phyloP scores from a whole-genome alignment of 2,113 vertebrate genomes.

The Poecilia latipinna region DNA sequence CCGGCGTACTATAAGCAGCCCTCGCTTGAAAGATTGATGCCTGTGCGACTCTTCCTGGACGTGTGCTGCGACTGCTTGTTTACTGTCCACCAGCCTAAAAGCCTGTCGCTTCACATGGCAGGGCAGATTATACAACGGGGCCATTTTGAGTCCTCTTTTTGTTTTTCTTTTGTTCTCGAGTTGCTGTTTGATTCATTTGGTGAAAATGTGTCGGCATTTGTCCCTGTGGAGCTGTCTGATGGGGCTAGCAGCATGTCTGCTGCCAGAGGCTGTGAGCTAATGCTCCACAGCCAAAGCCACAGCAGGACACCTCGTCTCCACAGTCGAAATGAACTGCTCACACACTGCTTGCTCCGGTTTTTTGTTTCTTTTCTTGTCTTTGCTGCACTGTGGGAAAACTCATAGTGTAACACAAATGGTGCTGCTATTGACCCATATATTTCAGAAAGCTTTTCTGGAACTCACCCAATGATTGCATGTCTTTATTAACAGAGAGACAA shows the following conservation, averaged over 20 bases:
- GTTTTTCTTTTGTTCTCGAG: slow-evolving; percentile 6
- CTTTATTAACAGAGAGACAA: slow-evolving; percentile 86
- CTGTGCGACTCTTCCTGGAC: slow-evolving; percentile 7
- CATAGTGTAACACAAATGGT: background rate
- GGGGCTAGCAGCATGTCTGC: slow-evolving; percentile 24
- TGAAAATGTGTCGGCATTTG: slow-evolving; percentile 26
- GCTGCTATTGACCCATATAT: background rate
- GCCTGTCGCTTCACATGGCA: background rate
- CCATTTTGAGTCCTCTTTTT: background rate
- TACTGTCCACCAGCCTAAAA: slow-evolving; percentile 4
- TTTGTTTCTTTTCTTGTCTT: background rate
- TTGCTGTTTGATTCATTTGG: slow-evolving; percentile 31
- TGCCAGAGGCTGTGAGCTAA: slow-evolving; percentile 40
- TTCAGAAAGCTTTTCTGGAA: background rate
- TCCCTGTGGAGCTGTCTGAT: slow-evolving; percentile 30
- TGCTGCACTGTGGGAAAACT: background rate
- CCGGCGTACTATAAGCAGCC: background rate
- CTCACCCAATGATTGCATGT: slow-evolving; percentile 34
- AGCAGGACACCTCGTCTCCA: slow-evolving; percentile 28
- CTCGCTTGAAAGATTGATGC: slow-evolving; percentile 12
- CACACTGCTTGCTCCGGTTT: background rate
- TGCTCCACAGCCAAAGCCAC: slow-evolving; percentile 27
- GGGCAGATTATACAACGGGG: background rate
- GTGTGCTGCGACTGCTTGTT: slow-evolving; percentile 6
- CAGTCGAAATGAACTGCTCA: slow-evolving; percentile 6